Evolutionary conservation across 2,113 vertebrate species (phyloP), one percentile per base, ranked within the genome.

Genomic region (Microcebus ravelobensis): DNA sequence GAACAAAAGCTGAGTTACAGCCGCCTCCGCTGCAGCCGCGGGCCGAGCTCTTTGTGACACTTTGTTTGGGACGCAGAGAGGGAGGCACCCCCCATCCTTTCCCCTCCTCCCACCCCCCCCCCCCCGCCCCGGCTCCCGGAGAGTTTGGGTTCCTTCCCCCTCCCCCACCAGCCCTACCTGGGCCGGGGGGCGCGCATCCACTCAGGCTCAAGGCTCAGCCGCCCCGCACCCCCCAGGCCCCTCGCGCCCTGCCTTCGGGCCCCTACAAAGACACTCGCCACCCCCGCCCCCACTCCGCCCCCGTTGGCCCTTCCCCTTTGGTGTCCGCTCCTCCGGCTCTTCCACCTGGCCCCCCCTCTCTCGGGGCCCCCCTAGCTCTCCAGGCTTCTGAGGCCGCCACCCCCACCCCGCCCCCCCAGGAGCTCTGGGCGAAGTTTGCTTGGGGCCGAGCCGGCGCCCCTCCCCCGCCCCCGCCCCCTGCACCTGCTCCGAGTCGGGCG

Each of bases 281-380:
- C 86, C 77, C 61, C 94, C 77, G 63, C 91, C 76, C 67, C 70
- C 65, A 11, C 74, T 50, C 73, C 70, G 15, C 96, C 87, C 34
- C 63, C 42, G 99, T 29, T 99, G 99, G 88, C 99, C 99, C 90
- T 99, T 99, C 31, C 99, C 99, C 98, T 98, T 45, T 31, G 94
- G 81, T 57, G 82, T 93, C 85, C 70, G 84, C 71, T 93, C 92
- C 76, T 97, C 85, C 23, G 68, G 73, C 81, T 97, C 65, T 74
- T 82, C 95, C 79, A 59, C 96, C 96, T 73, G 97, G 91, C 61
- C 96, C 97, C 94, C 93, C 48, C 76, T 55, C 73, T 77, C 21
- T 45, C 14, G 20, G 39, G 45, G 45, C 61, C 96, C 92, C 95
- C 96, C 87, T 57, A 91, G 91, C 73, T 71, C 91, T 73, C 90